Base-by-base conservation (phyloP, 2,113 vertebrate genomes). In the Callocephalon fimbriatum region DNA sequence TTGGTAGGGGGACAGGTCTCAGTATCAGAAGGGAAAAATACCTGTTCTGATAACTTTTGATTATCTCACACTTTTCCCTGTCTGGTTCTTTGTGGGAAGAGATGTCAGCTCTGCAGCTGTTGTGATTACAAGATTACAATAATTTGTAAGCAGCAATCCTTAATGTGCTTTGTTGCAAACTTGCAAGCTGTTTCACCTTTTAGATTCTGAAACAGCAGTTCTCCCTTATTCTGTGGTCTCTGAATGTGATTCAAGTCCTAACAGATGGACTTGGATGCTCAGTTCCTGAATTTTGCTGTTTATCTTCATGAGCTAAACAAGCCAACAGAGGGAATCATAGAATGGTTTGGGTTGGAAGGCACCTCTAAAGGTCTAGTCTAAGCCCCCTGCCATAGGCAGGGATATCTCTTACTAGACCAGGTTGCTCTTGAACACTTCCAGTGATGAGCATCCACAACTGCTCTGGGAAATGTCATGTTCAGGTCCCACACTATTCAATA, bases 371-470 rank as follows among this genome's bases (percentile, higher is more conserved):
- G 23, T 11, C 5, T n/a, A 25, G 16, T 61, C 58, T 42, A 68
- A 38, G 4, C 1, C 27, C 17, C 3, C 10, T 77, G 35, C 32
- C 5, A 2, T 9, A 3, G 9, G 8, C n/a, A 87, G n/a, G 6
- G 48, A 23, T 20, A 40, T 2, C 58, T 74, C 7, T 13, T 21
- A 23, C 25, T 48, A 37, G 23, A 67, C 0, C 37, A 26, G 4
- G 6, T 48, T 67, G 45, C 32, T 63, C 31, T 54, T 40, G 53
- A 73, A 47, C 25, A 9, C 14, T 31, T 59, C 22, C 9, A 73
- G 15, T 7, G 6, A 26, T 16, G 47, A 17, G 2, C 17, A 37
- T 12, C 31, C 47, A 32, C 26, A 62, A 0, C 9, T 32, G 44
- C 21, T 45, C n/a, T 76, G 47, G 38, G 12, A 32, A 86, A 29